Percentiles rank a stretch among this genome's conserved stretches.
Conservation (phyloP, 2,797 vertebrate genomes). For the Anisognathus igniventris region DNA sequence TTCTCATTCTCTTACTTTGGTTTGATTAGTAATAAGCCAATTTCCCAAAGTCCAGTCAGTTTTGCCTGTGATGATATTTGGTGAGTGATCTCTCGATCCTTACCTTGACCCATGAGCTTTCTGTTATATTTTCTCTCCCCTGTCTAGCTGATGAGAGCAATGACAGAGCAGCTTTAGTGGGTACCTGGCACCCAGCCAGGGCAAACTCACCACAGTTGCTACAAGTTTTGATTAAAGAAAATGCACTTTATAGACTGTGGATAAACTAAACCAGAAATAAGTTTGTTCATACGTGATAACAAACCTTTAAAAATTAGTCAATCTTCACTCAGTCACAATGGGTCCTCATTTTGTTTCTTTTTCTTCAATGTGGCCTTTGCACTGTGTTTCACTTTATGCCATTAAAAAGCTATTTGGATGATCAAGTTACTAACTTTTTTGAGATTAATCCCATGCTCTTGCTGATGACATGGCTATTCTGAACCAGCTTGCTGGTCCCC, state of each 20-base stretch:
- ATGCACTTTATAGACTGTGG: background rate
- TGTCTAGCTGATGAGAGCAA: background rate
- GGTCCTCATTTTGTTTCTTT: background rate
- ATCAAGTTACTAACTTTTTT: background rate
- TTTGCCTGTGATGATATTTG: accelerated
- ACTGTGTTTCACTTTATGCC: background rate
- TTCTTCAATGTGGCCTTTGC: background rate
- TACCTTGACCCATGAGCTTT: background rate
- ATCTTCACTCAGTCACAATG: background rate
- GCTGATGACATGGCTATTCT: background rate
- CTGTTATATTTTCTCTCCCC: background rate
- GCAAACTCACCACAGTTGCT: background rate
- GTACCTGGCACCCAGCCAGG: background rate
- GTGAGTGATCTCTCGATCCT: background rate
- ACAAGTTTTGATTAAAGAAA: background rate
- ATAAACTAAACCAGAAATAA: background rate
- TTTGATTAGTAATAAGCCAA: background rate
- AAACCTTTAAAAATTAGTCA: background rate
- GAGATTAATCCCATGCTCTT: background rate
- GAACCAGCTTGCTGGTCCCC: background rate
- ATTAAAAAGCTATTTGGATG: background rate
- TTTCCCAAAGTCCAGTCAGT: background rate
- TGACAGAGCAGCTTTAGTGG: background rate
- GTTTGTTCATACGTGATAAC: background rate
- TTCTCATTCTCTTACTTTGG: background rate